Base-by-base conservation (phyloP, 2,113 vertebrate genomes). In the Bettongia penicillata region DNA sequence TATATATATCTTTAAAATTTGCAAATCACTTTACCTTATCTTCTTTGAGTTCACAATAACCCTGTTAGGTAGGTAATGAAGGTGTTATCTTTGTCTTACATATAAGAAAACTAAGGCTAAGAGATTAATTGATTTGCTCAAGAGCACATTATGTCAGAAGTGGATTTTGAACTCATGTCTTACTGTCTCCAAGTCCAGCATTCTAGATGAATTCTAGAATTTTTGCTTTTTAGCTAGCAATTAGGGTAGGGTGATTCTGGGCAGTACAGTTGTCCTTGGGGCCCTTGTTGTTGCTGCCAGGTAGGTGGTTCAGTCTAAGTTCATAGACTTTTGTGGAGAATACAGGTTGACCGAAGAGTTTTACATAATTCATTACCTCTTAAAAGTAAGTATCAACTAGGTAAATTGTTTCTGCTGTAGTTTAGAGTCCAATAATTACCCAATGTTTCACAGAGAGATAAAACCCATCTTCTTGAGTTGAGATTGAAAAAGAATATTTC, bases 401-500 rank as follows among this genome's bases (percentile, higher is more conserved):
- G 37, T 92, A 93, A 91, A 84, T 3, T 26, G 50, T 91, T 95
- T 77, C 89, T 55, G 8, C 89, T 94, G 53, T 14, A 1, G n/a
- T 91, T 48, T 24, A 53, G 55, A 93, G 89, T n/a, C 90, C 14
- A 26, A 28, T 91, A 93, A 94, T 94, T 53, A 95, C 91, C 61
- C 52, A 93, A 9, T 93, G 25, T 94, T 96, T 95, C 43, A 52
- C 51, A 93, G 93, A 94, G 61, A 92, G 25, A 93, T 90, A 93
- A 97, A 94, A 93, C 7, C 49, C 31, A 94, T 92, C 48, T 95
- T 7, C 90, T 90, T 57, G 37, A 22, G 10, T 95, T 95, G 77
- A 94, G 90, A 93, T 52, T 57, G n/a, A 93, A 95, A 92, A 94
- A 47, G 52, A 90, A 90, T 94, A 94, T 90, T 57, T 94, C 84